Base-by-base conservation (phyloP, 1,140 invertebrate genomes). In the Arion vulgaris region DNA sequence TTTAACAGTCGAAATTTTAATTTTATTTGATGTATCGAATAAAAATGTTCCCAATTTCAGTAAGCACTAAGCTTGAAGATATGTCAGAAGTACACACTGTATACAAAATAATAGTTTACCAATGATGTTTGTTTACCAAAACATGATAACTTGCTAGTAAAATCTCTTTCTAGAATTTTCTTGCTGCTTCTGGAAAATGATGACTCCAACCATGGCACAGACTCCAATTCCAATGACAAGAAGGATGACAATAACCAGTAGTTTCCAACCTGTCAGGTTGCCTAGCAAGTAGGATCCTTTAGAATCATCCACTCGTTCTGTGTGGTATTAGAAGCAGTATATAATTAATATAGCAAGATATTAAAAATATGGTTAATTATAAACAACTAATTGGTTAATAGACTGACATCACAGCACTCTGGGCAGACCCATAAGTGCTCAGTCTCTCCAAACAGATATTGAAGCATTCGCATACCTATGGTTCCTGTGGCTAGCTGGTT, bases 121-220 rank as follows among this genome's bases (percentile, higher is more conserved):
- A 1, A 57, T 57, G 53, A 57, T 66, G 62, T 11, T 66, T 5
- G 28, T 66, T 32, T 11, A n/a, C 72, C 28, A 28, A 57, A 51
- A 77, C 75, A 68, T 80, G 9, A 13, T 38, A n/a, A 34, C 26
- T 39, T 1, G 32, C 80, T 76, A 98, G 90, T 98, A 98, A 88
- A 98, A 96, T 87, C 97, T 94, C 93, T 98, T 98, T 89, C 96
- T 94, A 85, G 95, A 95, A 85, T 96, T 95, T 90, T 97, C 96
- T 90, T 97, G 95, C 83, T 96, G 95, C 91, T 98, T 97, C 89
- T 97, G 96, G 90, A 98, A 98, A 88, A 97, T 95, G 93, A 98
- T 96, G 80, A 97, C 96, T 53, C 95, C 97, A 74, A 98, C 94
- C 13, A 98, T 95, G 1, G 96, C 95, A 86, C 95, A 94, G 0